Percentiles rank a stretch among this genome's conserved stretches.
Conservation (phyloP, 1,140 invertebrate genomes). For the Papilio glaucus region DNA sequence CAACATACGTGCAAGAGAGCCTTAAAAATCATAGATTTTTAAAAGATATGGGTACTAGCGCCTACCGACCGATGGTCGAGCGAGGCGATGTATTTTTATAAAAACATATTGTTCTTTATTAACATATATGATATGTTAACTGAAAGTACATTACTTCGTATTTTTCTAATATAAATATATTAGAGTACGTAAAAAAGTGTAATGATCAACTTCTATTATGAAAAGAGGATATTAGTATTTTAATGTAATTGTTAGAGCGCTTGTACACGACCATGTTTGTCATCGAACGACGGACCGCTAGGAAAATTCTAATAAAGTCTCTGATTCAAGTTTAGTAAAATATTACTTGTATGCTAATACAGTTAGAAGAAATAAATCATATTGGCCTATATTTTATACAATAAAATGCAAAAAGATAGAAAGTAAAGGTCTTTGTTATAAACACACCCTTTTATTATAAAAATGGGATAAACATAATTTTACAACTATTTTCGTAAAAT, state of each 20-base stretch:
- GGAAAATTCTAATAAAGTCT: too few relatives aligned
- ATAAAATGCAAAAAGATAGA: too few relatives aligned
- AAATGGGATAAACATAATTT: too few relatives aligned
- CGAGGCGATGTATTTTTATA: slow-evolving; percentile 81
- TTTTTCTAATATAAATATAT: slow-evolving; percentile 81
- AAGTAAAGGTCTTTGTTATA: too few relatives aligned
- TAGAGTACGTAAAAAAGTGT: slow-evolving; percentile 71
- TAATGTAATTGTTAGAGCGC: slow-evolving; percentile 58
- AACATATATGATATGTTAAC: slow-evolving; percentile 83
- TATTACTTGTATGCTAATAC: too few relatives aligned
- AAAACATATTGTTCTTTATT: slow-evolving; percentile 82
- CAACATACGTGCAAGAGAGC: slow-evolving; percentile 76
- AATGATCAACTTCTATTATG: slow-evolving; percentile 74
- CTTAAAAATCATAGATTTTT: slow-evolving; percentile 83
- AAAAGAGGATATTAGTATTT: slow-evolving; percentile 63
- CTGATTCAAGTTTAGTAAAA: too few relatives aligned
- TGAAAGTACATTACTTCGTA: slow-evolving; percentile 81
- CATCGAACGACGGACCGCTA: too few relatives aligned
- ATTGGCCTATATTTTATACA: too few relatives aligned
- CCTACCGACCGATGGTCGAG: slow-evolving; percentile 67
- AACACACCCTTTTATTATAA: too few relatives aligned
- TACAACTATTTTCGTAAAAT: too few relatives aligned
- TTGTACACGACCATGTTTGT: too few relatives aligned
- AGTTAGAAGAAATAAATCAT: too few relatives aligned
- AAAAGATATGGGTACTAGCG: slow-evolving; percentile 77